Evolutionary conservation across 2,797 vertebrate genomes (phyloP), one percentile per base, ranked within the genome.

Genomic region (Muscicapa striata): DNA sequence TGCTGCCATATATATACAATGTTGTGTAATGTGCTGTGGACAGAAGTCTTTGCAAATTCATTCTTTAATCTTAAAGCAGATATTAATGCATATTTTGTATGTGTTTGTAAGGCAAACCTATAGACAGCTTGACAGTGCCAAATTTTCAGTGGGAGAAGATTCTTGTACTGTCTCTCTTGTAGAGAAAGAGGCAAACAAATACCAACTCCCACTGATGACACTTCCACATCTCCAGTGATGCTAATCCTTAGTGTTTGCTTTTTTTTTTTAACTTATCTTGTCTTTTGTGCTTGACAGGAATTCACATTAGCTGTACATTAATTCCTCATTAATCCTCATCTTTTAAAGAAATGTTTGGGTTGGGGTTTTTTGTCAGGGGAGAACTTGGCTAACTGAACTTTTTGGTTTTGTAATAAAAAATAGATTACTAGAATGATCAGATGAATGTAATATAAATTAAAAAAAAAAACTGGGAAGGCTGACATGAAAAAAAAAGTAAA

Each of bases 1-100:
- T 67, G 32, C 49, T 81, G 57, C 49, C 22, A 36, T 18, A 22
- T 36, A 17, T 30, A 30, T 13, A 34, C 6, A 57, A 30, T 1
- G 0, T 36, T 41, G 26, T 74, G 10, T 18, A 49, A 72, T 0
- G 0, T 64, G 21, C 43, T 84, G 84, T 51, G 32, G 40, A 26
- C 16, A 58, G 27, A 52, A 66, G 9, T n/a, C 2, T 80, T 68
- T 68, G 11, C 13, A 64, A 80, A 87, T 43, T 20, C 7, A 15
- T 70, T 79, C 22, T 76, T 87, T 74, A 49, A 57, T 54, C 24
- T 75, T 70, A 61, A 52, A 81, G 49, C 38, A 59, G 18, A 5
- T 67, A 73, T 45, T 43, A 45, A 41, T 52, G 20, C 7, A 8
- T 77, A n/a, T 72, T 88, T 80, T 61, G 21, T 45, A 32, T 30